These are phyloP conservation scores for Byasa hedistus DNA, from an alignment of 2,888 invertebrate species.

Conservation along the genomic window DNA sequence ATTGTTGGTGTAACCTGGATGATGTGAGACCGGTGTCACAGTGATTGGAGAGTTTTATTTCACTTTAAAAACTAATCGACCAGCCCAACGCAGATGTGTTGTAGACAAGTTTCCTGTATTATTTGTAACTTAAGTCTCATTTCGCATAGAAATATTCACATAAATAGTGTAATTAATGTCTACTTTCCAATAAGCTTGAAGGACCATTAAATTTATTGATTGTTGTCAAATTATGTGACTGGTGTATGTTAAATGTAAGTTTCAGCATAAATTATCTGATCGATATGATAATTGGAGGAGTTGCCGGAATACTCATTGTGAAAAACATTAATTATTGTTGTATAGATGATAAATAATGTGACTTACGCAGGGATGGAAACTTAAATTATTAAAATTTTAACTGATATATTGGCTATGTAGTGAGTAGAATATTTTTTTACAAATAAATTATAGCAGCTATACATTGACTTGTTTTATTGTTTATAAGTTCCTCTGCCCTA, in stretches of 20 bases:
- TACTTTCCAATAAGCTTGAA: slow-evolving; percentile 64
- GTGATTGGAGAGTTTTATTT: slow-evolving; percentile 32
- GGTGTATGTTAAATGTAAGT: slow-evolving; percentile 57
- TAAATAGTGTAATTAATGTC: slow-evolving; percentile 41
- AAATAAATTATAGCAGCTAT: slow-evolving; percentile 83
- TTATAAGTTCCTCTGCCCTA: not conserved
- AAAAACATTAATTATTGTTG: slow-evolving; percentile 76
- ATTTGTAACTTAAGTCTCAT: slow-evolving; percentile 29
- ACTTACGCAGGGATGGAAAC: slow-evolving; percentile 81
- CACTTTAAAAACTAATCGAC: slow-evolving; percentile 28
- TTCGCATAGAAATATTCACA: slow-evolving; percentile 32
- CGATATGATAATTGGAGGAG: slow-evolving; percentile 59
- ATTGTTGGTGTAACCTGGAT: slow-evolving; percentile 28
- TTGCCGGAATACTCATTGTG: slow-evolving; percentile 77
- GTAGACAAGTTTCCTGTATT: slow-evolving; percentile 41
- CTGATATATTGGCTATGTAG: slow-evolving; percentile 84
- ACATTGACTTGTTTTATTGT: slow-evolving; percentile 44
- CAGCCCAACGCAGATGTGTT: slow-evolving; percentile 32
- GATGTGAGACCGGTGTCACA: slow-evolving; percentile 37
- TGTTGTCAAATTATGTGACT: slow-evolving; percentile 62
- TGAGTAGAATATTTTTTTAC: slow-evolving; percentile 86
- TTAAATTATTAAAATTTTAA: slow-evolving; percentile 81
- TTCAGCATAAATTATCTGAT: slow-evolving; percentile 78
- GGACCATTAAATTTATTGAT: slow-evolving; percentile 68
- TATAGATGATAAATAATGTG: slow-evolving; percentile 80